Evolutionary conservation across 2,113 vertebrate species (phyloP), one percentile per base, ranked within the genome.

Genomic region (Brachypodius melanocephalos): DNA sequence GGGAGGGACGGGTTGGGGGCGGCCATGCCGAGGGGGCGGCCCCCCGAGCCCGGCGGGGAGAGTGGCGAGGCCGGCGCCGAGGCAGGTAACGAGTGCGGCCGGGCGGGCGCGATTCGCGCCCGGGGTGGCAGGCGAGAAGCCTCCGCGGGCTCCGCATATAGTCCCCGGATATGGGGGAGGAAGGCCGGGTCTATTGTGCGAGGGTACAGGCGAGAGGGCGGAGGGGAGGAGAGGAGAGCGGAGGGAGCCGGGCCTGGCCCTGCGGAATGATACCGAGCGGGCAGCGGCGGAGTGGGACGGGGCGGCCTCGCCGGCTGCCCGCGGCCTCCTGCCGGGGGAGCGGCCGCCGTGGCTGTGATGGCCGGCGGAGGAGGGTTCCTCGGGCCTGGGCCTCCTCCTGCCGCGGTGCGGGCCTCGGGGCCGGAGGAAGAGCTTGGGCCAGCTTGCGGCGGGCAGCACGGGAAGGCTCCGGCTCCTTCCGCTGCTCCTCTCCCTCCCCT

Each of bases 1-100:
- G 36, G 31, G 68, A 66, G 67, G 10, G 42, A 29, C 21, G 57
- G 49, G 57, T 19, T 68, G 93, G 93, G 98, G 98, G 98, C 86
- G 98, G 98, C 98, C 98, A 99, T 99, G 99, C 99, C 98, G 98
- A 99, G 98, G 98, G 99, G 99, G 98, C 99, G 99, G 97, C 99
- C 98, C 98, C 98, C 98, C 96, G 98, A 99, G 98, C 95, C 98
- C 97, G 46, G 91, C 83, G 97, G 98, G 98, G 98, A 98, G 96
- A 98, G 97, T 96, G 97, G 96, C 98, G 94, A 98, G 98, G 98
- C 98, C 98, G 98, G 97, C 98, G 98, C 97, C 96, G 98, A 98
- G 92, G 94, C 98, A 99, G 99, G 99, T 99, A 99, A 99, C 96
- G 90, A 94, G 97, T 85, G 86, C 92, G 94, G 97, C 97, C 98